Evolutionary conservation across 2,888 invertebrate species (phyloP).

Genomic region (Meloe dianella): DNA sequence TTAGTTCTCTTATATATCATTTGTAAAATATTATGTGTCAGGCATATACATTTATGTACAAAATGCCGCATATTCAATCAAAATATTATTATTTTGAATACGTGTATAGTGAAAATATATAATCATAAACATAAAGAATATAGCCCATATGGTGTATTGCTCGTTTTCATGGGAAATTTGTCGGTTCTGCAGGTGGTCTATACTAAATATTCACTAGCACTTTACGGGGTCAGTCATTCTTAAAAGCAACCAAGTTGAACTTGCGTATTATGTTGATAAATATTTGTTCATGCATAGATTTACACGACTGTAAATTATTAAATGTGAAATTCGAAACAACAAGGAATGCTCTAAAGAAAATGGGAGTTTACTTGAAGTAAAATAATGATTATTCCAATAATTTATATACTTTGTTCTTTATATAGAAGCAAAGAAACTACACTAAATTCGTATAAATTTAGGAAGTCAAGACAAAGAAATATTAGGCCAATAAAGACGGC

Average conservation of each 20-base stretch:
- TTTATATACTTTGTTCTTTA: slow-evolving; percentile 24
- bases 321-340: background rate
- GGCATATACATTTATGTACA: background rate
- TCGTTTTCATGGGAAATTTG: slow-evolving; percentile 29
- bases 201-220: slow-evolving; percentile 28
- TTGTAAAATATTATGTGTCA: slow-evolving; percentile 1
- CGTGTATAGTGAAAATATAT: slow-evolving; percentile 28
- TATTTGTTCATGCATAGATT: slow-evolving; percentile 30
- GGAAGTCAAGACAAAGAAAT: slow-evolving; percentile 31
- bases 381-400: slow-evolving; percentile 18
- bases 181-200: slow-evolving; percentile 32
- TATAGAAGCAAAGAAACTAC: slow-evolving; percentile 15
- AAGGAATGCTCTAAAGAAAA: background rate
- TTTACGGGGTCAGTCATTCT: slow-evolving; percentile 31
- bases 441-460: slow-evolving; percentile 32
- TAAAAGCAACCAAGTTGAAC: slow-evolving; percentile 21
- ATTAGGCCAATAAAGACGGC: slow-evolving; percentile 32
- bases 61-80: slow-evolving; percentile 16
- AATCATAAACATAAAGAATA: slow-evolving; percentile 32
- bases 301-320: background rate
- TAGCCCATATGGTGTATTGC: slow-evolving; percentile 31
- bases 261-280: slow-evolving; percentile 25
- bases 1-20: slow-evolving; percentile 8
- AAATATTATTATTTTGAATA: slow-evolving; percentile 30
- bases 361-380: background rate